Evolutionary conservation across 2,797 vertebrate genomes (phyloP).

Genomic region (Phalloptychus januarius): DNA sequence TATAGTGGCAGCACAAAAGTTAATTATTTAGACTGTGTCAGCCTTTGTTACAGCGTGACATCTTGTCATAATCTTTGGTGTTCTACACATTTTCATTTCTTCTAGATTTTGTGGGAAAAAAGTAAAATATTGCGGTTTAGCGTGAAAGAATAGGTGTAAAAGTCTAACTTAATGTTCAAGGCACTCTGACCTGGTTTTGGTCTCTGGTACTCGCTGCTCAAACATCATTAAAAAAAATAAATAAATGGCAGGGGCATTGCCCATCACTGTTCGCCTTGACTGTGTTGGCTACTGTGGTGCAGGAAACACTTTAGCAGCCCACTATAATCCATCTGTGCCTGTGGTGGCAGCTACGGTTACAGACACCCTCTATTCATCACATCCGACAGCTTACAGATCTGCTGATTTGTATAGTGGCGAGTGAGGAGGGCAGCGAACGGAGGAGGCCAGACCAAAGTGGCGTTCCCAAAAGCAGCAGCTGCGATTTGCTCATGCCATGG

Average conservation of each 20-base stretch:
- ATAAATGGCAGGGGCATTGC: constrained; percentile 30
- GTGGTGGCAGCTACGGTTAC: constrained; percentile 55
- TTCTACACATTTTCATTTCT: constrained; percentile 25
- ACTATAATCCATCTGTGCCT: constrained; percentile 69
- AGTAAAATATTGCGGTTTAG: background rate
- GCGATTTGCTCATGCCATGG: constrained; percentile 29
- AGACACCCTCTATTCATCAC: constrained; percentile 72
- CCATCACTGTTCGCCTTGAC: constrained; percentile 34
- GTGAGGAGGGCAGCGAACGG: background rate
- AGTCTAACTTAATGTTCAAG: constrained; percentile 16
- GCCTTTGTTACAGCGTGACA: constrained; percentile 19
- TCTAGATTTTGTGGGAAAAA: constrained; percentile 18
- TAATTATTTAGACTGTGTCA: constrained; percentile 34
- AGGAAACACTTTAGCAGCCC: constrained; percentile 66
- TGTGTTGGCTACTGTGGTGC: constrained; percentile 40
- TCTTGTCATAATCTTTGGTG: background rate
- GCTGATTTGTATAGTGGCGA: constrained; percentile 51
- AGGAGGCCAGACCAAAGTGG: constrained; percentile 36
- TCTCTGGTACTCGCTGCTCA: constrained; percentile 16
- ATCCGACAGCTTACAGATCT: constrained; percentile 64
- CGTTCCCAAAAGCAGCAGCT: constrained; percentile 40
- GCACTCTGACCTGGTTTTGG: constrained; percentile 20
- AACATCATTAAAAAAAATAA: constrained; percentile 29
- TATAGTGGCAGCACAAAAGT: constrained; percentile 34
- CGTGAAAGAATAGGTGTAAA: constrained; percentile 6